phyloP scores from a whole-genome alignment of 2,888 invertebrate genomes.

The Drosophila birchii region DNA sequence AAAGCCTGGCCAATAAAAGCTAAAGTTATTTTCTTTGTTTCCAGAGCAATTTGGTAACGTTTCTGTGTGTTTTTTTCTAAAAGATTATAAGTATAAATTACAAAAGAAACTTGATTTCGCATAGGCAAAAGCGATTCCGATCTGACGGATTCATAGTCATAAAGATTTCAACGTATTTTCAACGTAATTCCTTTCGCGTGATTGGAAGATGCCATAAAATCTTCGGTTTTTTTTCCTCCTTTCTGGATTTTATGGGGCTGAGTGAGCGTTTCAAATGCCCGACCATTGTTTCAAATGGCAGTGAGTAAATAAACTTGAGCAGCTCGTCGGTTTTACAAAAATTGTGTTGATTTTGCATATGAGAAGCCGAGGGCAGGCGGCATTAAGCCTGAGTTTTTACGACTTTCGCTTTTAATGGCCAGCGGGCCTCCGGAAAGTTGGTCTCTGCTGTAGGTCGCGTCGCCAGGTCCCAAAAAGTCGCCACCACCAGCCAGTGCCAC shows the following conservation, averaged over 20 bases:
- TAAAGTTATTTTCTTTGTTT: conserved; percentile 40
- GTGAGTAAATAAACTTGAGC: conserved; percentile 67
- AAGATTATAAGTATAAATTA: conserved; percentile 63
- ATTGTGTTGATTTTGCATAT: conserved; percentile 73
- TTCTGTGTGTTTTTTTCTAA: conserved; percentile 49
- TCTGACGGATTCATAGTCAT: conserved; percentile 46
- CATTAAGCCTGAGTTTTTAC: conserved; percentile 61
- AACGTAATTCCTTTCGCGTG: conserved; percentile 49
- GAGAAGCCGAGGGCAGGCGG: conserved; percentile 41
- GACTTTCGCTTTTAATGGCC: conserved; percentile 74
- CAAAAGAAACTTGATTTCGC: conserved; percentile 74
- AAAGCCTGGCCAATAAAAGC: conserved; percentile 66
- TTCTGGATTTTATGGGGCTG: conserved; percentile 41
- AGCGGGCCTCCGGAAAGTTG: conserved; percentile 33
- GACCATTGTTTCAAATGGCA: conserved; percentile 60
- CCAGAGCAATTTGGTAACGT: conserved; percentile 52
- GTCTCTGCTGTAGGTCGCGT: conserved; percentile 72
- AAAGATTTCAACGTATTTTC: conserved; percentile 69
- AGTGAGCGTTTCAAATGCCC: conserved; percentile 64
- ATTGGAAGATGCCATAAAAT: conserved; percentile 50
- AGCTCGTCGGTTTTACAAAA: conserved; percentile 28
- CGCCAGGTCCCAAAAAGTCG: conserved; percentile 28
- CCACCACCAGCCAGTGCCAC: conserved; percentile 18
- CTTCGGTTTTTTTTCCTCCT: conserved; percentile 5
- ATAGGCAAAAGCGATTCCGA: conserved; percentile 28